Evolutionary conservation across 92 coral and sea anemone species (phyloP), one percentile per base, ranked within the genome.

Genomic region (Plumapathes pennacea): DNA sequence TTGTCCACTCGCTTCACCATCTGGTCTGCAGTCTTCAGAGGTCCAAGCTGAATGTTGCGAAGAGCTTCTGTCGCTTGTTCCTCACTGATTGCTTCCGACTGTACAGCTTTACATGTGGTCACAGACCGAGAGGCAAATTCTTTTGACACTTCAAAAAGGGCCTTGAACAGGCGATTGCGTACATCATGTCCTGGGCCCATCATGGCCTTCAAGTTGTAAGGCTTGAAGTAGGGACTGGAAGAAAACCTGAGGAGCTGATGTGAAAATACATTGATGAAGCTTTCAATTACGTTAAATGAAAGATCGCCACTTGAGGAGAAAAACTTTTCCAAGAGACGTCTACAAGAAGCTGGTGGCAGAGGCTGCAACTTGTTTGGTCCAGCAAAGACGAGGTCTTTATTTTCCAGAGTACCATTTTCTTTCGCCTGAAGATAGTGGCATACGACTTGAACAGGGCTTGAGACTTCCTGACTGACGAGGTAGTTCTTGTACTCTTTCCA

Each of bases 1-100:
- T 89, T 89, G 44, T 74, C 37, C 2, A 86, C 89, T 33, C 95
- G 73, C 38, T 67, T 44, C 7, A 86, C 85, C 95, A 86, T 86
- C 42, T 49, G 56, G 4, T 48, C 75, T 3, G 95, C 95, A 23
- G 80, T 70, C 27, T 54, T 77, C 4, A 57, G 57, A 21, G 47
- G 37, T n/a, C 51, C 13, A 3, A 22, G 4, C 19, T 39, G 45
- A 1, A 51, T 50, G 29, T 32, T 38, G 17, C 30, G 41, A 2
- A 31, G 34, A 30, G 39, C 37, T 11, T 40, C 58, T 25, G 46
- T 41, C 15, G 53, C 61, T 12, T 25, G 7, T 27, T 40, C 57
- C 31, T 25, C 60, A 43, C 28, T 46, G 28, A 68, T 17, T 28
- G 86, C 86, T 15, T 40, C 32, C 18, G 81, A 25, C 38, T 68